These are phyloP conservation scores for Loris lydekkerianus DNA, from an alignment of 2,797 vertebrate species.

Conservation along the genomic window DNA sequence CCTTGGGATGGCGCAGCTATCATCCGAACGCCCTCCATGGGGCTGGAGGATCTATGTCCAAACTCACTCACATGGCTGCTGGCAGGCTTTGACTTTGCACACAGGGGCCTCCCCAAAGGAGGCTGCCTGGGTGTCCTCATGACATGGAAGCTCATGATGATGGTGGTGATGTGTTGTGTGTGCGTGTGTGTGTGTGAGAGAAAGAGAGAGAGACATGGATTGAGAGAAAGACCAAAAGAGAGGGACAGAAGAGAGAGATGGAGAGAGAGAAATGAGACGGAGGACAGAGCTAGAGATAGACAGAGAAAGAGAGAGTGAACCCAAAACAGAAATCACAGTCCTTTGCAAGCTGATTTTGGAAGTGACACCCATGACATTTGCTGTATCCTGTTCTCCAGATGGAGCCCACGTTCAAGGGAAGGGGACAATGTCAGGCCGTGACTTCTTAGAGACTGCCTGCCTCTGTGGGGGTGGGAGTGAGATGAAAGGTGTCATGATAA, in stretches of 20 bases:
- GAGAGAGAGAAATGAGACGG: no score
- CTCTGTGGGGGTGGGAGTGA: background rate
- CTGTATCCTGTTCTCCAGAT: background rate
- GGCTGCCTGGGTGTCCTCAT: background rate
- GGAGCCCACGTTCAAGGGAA: background rate
- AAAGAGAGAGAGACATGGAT: background rate
- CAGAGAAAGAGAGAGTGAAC: background rate
- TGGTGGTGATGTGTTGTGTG: background rate
- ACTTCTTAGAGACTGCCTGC: background rate
- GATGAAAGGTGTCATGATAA: background rate
- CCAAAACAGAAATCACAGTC: background rate
- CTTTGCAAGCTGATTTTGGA: background rate
- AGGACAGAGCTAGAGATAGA: background rate
- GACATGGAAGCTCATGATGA: background rate
- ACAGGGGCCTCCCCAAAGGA: fast-evolving
- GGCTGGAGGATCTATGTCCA: background rate
- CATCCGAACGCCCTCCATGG: background rate
- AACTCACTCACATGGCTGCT: fast-evolving
- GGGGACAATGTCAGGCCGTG: background rate
- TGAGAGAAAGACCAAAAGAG: no score
- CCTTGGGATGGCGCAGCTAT: fast-evolving
- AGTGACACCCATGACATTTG: background rate
- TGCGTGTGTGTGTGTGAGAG: background rate
- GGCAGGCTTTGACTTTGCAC: background rate
- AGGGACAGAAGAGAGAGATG: background rate